Percentiles rank a stretch among this genome's conserved stretches.
phyloP scores from a whole-genome alignment of 1,140 invertebrate genomes.

The Alviniconcha marisindica region DNA sequence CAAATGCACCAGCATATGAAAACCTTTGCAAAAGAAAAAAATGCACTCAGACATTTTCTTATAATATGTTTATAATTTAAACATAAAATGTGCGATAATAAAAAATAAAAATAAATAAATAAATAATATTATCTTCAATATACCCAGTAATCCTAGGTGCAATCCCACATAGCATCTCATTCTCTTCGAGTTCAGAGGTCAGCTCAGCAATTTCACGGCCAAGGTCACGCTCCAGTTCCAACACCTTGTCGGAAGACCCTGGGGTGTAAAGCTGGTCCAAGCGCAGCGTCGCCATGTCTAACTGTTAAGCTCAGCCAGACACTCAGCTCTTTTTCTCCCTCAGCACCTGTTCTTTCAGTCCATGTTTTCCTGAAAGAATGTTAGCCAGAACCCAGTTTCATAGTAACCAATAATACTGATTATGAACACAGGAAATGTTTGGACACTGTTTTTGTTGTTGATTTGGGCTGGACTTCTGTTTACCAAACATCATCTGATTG shows the following conservation, averaged over 20 bases:
- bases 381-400: background rate
- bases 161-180: constrained; percentile 70
- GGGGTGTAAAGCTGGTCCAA: constrained; percentile 65
- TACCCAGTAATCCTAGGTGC: constrained; percentile 67
- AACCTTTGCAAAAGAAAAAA: too few relatives aligned
- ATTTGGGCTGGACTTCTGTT: too few relatives aligned
- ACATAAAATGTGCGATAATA: too few relatives aligned
- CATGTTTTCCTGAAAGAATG: background rate
- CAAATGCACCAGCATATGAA: background rate
- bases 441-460: too few relatives aligned
- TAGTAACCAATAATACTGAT: background rate
- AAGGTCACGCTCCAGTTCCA: constrained; percentile 69
- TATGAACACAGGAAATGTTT: background rate
- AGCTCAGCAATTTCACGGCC: constrained; percentile 72
- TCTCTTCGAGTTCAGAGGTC: constrained; percentile 73
- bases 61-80: too few relatives aligned
- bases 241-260: constrained; percentile 67
- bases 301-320: background rate
- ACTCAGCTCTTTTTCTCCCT: background rate
- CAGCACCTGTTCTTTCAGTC: background rate
- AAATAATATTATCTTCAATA: background rate
- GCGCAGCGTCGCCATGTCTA: constrained; percentile 44
- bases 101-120: background rate
- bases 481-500: too few relatives aligned
- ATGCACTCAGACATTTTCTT: too few relatives aligned